Conservation (phyloP, 2,113 vertebrate species). For the Hydropotes inermis region DNA sequence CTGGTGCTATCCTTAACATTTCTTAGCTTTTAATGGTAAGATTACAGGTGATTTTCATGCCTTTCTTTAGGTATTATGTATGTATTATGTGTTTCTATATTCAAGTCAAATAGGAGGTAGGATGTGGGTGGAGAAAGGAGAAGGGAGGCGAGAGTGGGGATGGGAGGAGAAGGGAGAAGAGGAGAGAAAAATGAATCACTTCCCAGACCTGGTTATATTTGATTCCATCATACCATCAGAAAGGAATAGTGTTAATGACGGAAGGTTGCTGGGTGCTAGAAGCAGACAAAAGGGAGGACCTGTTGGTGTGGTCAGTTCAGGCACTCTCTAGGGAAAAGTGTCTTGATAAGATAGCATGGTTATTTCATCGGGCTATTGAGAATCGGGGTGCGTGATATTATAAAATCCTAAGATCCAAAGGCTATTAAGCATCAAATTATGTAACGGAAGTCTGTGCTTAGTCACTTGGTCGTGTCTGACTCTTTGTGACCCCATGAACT, state of each 20-base stretch:
- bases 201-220: neutral
- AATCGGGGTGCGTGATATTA: neutral
- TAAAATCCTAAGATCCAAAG: neutral
- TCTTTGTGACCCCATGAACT: neutral
- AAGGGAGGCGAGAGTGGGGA: neutral
- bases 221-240: neutral
- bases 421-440: neutral
- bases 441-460: neutral
- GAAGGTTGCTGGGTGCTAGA: neutral
- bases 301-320: neutral
- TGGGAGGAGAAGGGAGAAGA: neutral
- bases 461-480: neutral
- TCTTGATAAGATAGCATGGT: neutral
- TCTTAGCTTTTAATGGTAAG: neutral
- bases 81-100: neutral
- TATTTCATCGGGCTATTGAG: neutral
- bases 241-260: neutral
- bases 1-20: neutral
- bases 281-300: neutral
- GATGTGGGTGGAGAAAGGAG: neutral
- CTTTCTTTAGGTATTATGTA: neutral
- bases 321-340: neutral
- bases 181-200: neutral
- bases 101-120: neutral
- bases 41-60: neutral